Percentiles rank a stretch among this genome's conserved stretches.
Evolutionary conservation across 1,140 invertebrate species (phyloP).

Genomic region (Phenacoccus solenopsis): DNA sequence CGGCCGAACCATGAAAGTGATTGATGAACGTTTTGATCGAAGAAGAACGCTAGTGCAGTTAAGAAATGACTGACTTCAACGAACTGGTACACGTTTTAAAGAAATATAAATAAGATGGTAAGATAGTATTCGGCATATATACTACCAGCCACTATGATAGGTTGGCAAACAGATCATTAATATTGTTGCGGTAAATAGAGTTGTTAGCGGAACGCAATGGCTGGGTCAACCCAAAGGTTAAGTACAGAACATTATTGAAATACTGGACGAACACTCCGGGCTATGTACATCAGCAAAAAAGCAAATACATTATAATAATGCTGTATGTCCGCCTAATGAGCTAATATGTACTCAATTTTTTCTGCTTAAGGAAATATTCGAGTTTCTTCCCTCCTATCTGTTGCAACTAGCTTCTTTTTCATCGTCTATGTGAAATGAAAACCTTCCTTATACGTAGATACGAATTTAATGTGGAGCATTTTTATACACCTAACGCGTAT

Average conservation of each 20-base stretch:
- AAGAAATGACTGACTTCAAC: neutral
- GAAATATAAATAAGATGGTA: neutral
- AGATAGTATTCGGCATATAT: neutral
- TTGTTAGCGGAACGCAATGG: neutral
- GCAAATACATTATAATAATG: neutral
- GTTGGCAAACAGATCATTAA: neutral
- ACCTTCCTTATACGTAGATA: no score
- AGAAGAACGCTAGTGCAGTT: neutral
- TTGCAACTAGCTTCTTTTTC: no score
- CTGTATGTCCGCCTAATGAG: neutral
- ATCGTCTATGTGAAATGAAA: no score
- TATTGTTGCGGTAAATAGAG: constrained; percentile 1
- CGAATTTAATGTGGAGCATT: no score
- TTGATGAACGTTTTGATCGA: neutral
- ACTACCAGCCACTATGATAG: neutral
- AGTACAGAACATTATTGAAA: neutral
- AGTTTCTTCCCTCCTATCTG: neutral
- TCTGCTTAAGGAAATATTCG: neutral
- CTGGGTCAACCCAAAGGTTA: neutral
- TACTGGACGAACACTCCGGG: neutral
- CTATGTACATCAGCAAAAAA: neutral
- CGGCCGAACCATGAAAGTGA: neutral
- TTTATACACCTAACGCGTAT: no score
- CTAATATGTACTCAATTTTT: constrained; percentile 3
- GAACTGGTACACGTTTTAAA: neutral